A percentile compares a stretch with the other conserved stretches of the same genome.
Conservation (phyloP, 2,888 invertebrate genomes). For the Chrysomela aeneicollis region DNA sequence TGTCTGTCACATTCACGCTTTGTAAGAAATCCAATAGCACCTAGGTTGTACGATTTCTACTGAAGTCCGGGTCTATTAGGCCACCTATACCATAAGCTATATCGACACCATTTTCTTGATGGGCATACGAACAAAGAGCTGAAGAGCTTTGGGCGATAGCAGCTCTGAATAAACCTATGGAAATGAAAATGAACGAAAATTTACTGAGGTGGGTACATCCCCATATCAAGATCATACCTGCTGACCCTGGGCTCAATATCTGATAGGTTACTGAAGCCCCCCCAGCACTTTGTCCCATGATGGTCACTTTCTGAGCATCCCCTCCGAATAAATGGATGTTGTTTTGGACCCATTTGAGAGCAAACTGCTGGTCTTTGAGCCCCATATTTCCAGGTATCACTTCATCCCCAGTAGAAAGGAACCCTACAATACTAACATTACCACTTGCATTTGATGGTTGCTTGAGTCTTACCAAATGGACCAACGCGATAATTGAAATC, state of each 20-base stretch:
- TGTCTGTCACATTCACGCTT: slow-evolving; percentile 25
- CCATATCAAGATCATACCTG: slow-evolving; percentile 21
- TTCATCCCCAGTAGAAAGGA: slow-evolving; percentile 42
- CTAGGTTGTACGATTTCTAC: slow-evolving; percentile 30
- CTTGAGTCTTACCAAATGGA: slow-evolving; percentile 42
- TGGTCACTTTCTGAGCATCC: slow-evolving; percentile 31
- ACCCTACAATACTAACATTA: slow-evolving; percentile 29
- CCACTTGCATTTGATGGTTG: too few species aligned
- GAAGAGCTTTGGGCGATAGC: slow-evolving; percentile 47
- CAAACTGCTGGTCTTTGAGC: slow-evolving; percentile 32
- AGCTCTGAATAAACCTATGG: slow-evolving; percentile 40
- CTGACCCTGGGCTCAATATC: slow-evolving; percentile 29
- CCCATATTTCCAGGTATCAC: slow-evolving; percentile 41
- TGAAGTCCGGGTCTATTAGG: slow-evolving; percentile 34
- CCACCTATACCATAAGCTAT: slow-evolving; percentile 45
- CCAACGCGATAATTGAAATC: slow-evolving; percentile 46
- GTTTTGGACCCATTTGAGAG: slow-evolving; percentile 31
- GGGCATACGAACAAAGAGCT: slow-evolving; percentile 44
- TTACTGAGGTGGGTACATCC: too few species aligned
- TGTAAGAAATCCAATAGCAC: slow-evolving; percentile 38
- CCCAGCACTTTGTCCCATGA: slow-evolving; percentile 34
- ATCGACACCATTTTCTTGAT: slow-evolving; percentile 42
- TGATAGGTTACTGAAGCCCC: slow-evolving; percentile 35
- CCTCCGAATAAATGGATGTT: slow-evolving; percentile 34
- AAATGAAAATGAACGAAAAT: slow-evolving; percentile 8